Base-by-base conservation (phyloP, 2,888 invertebrate genomes). In the Pseudococcus viburni region DNA sequence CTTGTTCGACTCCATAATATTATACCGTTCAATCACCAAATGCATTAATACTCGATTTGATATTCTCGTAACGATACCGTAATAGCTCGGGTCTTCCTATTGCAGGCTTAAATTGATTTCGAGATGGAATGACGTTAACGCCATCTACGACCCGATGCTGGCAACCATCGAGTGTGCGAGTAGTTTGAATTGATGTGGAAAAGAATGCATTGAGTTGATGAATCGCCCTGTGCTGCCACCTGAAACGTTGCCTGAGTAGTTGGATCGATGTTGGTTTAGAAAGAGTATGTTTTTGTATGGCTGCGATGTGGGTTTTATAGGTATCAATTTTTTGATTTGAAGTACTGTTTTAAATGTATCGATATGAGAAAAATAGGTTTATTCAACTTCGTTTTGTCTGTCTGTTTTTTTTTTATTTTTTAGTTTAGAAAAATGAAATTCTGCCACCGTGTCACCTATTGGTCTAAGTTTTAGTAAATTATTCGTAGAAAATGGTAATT, bases 181-280 rank as follows among this genome's bases (percentile, higher is more conserved):
- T 33, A 64, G 64, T 86, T 59, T 39, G 48, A 17, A 86, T 64
- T 1, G 17, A n/a, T 26, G 7, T 12, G 42, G 64, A 55, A 33
- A 22, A 86, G 86, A 86, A 19, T 42, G 86, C 86, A 86, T 86
- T 86, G 42, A 59, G 55, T 42, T 19, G 64, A n/a, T 22, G 22
- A 3, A 6, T 55, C 64, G 86, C 17, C 33, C 42, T n/a, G 86
- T 86, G 86, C 86, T 86, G 86, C 86, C 86, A 55, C 64, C 86
- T 86, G 55, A 33, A 9, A 33, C 8, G 33, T 2, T 11, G 15
- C 0, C 42, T 7, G 8, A 3, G 39, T 6, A 39, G 26, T 86
- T 39, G 55, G n/a, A 22, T n/a, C 39, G 39, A 4, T 39, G n/a
- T 68, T 86, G 15, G 42, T 26, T 39, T 86, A 39, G 17, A 86